Evolutionary conservation across 2,888 invertebrate genomes (phyloP).

Genomic region (Aradus depressus): DNA sequence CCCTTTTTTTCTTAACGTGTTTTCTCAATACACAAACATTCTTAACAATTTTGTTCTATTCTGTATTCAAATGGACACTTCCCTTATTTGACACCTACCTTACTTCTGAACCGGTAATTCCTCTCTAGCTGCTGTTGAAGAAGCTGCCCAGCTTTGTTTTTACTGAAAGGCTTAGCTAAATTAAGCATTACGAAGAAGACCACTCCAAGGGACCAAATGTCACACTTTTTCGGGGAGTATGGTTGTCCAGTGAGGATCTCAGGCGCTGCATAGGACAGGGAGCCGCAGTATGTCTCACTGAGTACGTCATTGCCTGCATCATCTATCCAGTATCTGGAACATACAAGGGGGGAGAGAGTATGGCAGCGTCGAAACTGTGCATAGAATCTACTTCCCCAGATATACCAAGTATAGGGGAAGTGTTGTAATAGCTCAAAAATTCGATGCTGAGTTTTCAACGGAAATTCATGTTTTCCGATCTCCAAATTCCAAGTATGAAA

Average conservation of each 20-base stretch:
- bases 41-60: too few relatives aligned
- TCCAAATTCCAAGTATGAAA: too few relatives aligned
- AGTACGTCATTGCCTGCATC: conserved; percentile 40
- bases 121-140: conserved; percentile 55
- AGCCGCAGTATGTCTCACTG: conserved; percentile 76
- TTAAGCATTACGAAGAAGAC: conserved; percentile 74
- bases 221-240: conserved; percentile 58
- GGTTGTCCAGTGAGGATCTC: conserved; percentile 67
- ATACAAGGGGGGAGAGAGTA: too few relatives aligned
- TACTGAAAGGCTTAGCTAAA: conserved; percentile 72
- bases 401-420: too few relatives aligned
- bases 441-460: too few relatives aligned
- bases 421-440: too few relatives aligned
- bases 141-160: conserved; percentile 57
- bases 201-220: conserved; percentile 70
- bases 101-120: conserved; percentile 30
- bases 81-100: conserved; percentile 15
- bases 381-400: too few relatives aligned
- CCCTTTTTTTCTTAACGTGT: neutral
- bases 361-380: too few relatives aligned
- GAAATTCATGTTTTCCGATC: too few relatives aligned
- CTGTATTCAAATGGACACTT: too few relatives aligned
- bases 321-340: conserved; percentile 42
- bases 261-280: conserved; percentile 78
- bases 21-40: too few relatives aligned